Evolutionary conservation across 2,113 vertebrate species (phyloP).

Genomic region (Asarcornis scutulata): DNA sequence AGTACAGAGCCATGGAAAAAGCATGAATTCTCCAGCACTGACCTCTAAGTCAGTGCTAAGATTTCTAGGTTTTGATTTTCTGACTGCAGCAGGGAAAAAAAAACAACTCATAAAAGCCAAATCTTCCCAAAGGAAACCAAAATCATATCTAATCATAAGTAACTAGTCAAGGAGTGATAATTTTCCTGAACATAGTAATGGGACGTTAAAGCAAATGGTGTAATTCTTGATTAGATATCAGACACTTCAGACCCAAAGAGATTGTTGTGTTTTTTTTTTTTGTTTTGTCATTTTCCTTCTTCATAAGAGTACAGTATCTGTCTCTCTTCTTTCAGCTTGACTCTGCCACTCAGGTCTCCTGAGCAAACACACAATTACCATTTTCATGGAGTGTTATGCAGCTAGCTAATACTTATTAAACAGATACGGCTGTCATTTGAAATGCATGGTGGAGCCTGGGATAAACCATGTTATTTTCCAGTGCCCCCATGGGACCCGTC

Average conservation of each 20-base stretch:
- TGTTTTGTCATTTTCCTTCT: neutral
- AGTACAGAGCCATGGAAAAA: neutral
- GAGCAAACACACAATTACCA: slow-evolving; percentile 18
- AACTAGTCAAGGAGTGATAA: neutral
- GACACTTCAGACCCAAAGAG: neutral
- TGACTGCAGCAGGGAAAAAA: neutral
- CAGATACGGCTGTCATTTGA: neutral
- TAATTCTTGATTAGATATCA: neutral
- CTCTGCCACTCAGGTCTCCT: slow-evolving; percentile 35
- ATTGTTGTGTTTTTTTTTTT: neutral
- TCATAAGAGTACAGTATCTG: neutral
- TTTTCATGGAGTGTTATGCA: slow-evolving; percentile 48
- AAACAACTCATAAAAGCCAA: neutral
- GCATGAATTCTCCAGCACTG: neutral
- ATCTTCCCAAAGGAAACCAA: neutral
- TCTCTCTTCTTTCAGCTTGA: slow-evolving; percentile 35
- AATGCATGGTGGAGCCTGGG: neutral
- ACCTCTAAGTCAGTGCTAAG: neutral
- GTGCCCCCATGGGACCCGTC: neutral
- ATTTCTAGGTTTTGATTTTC: neutral
- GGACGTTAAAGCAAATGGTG: neutral
- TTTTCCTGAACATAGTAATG: neutral
- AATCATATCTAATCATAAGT: neutral
- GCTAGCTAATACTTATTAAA: slow-evolving; percentile 19
- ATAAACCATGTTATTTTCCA: neutral